Percentiles rank a stretch among this genome's conserved stretches.
phyloP scores from a whole-genome alignment of 1,140 invertebrate species.

The Trachymyrmex cornetzi region DNA sequence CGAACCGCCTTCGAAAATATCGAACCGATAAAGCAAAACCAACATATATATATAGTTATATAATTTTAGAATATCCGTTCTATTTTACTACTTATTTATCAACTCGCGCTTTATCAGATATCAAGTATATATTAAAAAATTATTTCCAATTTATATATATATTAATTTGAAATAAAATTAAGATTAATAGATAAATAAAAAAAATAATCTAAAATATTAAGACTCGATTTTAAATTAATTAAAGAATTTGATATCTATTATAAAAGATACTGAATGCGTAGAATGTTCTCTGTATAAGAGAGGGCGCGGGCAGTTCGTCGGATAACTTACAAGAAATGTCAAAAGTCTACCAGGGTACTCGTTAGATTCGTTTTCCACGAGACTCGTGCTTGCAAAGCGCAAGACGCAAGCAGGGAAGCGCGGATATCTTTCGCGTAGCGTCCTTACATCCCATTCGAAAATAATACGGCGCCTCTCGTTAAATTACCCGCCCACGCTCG shows the following conservation, averaged over 20 bases:
- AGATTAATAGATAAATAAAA: not conserved
- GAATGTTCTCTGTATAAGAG: not conserved
- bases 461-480: constrained; percentile 60
- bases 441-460: constrained; percentile 60
- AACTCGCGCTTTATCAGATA: not conserved
- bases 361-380: constrained; percentile 42
- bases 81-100: not conserved
- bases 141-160: not conserved
- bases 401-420: constrained; percentile 33
- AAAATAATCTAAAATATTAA: not conserved
- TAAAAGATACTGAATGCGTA: not conserved
- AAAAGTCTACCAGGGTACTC: constrained; percentile 28
- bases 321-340: constrained; percentile 33
- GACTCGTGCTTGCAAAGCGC: constrained; percentile 35
- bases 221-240: not conserved
- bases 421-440: constrained; percentile 33
- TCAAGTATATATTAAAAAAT: not conserved
- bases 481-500: constrained; percentile 59
- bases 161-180: not conserved
- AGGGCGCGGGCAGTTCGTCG: not conserved
- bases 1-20: constrained; percentile 7
- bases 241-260: not conserved
- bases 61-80: constrained; percentile 17
- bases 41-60: not conserved
- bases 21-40: not conserved